These are phyloP conservation scores for Protophormia terraenovae DNA, from an alignment of 2,888 invertebrate genomes.

Conservation along the genomic window DNA sequence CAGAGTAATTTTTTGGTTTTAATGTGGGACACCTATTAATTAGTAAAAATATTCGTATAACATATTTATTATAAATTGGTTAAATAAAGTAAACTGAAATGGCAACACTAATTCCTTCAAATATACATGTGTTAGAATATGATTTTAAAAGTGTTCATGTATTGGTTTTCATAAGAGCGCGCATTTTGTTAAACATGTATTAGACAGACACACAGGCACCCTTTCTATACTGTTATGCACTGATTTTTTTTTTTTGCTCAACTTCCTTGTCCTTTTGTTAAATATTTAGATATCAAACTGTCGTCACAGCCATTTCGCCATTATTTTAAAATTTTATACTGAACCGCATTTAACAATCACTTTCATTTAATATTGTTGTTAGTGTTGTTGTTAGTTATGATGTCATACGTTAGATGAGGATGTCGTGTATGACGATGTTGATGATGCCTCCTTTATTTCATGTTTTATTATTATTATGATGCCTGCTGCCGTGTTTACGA, in stretches of 20 bases:
- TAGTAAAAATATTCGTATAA: too few relatives aligned
- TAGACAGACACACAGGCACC: constrained; percentile 46
- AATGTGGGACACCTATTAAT: too few relatives aligned
- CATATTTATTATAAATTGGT: too few relatives aligned
- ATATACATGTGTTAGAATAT: not conserved
- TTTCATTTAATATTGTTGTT: constrained; percentile 37
- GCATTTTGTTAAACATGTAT: not conserved
- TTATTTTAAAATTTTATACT: constrained; percentile 43
- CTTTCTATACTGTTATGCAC: constrained; percentile 17
- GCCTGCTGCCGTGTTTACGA: constrained; percentile 74
- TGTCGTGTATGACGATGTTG: not conserved
- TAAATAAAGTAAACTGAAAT: not conserved
- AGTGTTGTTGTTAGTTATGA: constrained; percentile 24
- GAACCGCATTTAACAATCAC: constrained; percentile 62
- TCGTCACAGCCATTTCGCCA: constrained; percentile 67
- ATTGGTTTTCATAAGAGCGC: too few relatives aligned
- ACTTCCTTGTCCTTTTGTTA: constrained; percentile 35
- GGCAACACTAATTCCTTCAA: constrained; percentile 6
- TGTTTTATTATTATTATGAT: constrained; percentile 68
- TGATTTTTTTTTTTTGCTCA: not conserved
- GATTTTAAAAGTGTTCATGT: too few relatives aligned
- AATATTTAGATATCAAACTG: constrained; percentile 67
- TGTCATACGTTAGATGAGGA: constrained; percentile 29
- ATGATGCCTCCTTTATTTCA: constrained; percentile 49
- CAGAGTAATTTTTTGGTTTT: too few relatives aligned